Evolutionary conservation across 2,113 vertebrate species (phyloP), one percentile per base, ranked within the genome.

Genomic region (Meleagris gallopavo): DNA sequence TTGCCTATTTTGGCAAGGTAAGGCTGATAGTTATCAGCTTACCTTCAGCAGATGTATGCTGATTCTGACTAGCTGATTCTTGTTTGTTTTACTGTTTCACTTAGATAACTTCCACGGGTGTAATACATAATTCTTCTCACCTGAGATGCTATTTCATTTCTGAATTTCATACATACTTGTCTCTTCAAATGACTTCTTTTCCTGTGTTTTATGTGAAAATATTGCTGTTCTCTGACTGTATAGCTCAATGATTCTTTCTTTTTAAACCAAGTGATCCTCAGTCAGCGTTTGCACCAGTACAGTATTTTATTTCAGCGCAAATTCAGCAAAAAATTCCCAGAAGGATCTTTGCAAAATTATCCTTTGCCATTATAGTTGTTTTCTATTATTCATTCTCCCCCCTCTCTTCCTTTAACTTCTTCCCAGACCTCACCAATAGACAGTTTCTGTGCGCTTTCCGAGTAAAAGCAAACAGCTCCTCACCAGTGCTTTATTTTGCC

Each of bases 251-350:
- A 11, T 92, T 86, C 58, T 40, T 81, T 66, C 60, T 90, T 38
- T 54, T 88, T 81, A 91, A 91, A 88, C 12, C 57, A 75, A 93
- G 40, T 65, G 76, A 93, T 91, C 61, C 58, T 88, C 62, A 81
- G 86, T 14, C 73, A 85, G 60, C 14, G 8, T 72, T 88, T 75
- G 52, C 57, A 75, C 20, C 71, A 57, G 27, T 17, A 82, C 50
- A 69, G 43, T 80, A 69, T 86, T 93, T 86, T 88, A 88, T 45
- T 93, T 72, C 55, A 95, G 71, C 22, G 45, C 66, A 86, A 91
- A 88, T 55, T 78, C 0, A 0, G 30, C 52, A 94, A 90, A 43
- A 91, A 57, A 91, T 78, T 94, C 86, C 73, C 86, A 55, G 54
- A 71, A 69, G 48, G 3, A 22, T 64, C 11, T 71, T 80, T 77